phyloP scores from a whole-genome alignment of 2,888 invertebrate genomes.

The Tridacna crocea region DNA sequence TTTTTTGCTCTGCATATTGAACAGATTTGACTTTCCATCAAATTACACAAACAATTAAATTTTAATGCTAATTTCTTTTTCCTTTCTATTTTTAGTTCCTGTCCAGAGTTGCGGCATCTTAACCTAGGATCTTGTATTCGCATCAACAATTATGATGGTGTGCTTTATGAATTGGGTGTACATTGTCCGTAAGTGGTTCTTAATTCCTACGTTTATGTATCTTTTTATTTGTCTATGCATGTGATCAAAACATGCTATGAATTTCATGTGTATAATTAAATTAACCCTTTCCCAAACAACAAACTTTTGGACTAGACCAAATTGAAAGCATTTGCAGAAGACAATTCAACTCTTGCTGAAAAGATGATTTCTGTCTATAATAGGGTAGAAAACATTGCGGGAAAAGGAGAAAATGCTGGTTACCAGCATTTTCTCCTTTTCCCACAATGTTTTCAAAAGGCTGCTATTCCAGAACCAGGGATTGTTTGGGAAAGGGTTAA shows the following conservation, averaged over 20 bases:
- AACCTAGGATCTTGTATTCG: slow-evolving; percentile 82
- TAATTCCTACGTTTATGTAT: no score
- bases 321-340: no score
- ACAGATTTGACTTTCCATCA: no score
- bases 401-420: neutral
- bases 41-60: no score
- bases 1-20: no score
- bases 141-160: slow-evolving; percentile 77
- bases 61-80: no score
- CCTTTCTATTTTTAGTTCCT: slow-evolving; percentile 68
- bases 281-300: slow-evolving; percentile 1
- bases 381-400: neutral
- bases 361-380: no score
- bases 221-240: no score
- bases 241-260: no score
- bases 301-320: no score
- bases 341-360: no score
- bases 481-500: neutral
- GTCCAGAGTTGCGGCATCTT: slow-evolving; percentile 75
- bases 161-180: slow-evolving; percentile 72
- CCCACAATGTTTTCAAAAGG: neutral
- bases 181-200: slow-evolving; percentile 75
- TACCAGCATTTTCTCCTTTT: neutral
- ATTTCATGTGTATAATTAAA: neutral
- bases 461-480: neutral